These are phyloP conservation scores for Chesias legatella DNA, from an alignment of 2,888 invertebrate species.

Conservation along the genomic window DNA sequence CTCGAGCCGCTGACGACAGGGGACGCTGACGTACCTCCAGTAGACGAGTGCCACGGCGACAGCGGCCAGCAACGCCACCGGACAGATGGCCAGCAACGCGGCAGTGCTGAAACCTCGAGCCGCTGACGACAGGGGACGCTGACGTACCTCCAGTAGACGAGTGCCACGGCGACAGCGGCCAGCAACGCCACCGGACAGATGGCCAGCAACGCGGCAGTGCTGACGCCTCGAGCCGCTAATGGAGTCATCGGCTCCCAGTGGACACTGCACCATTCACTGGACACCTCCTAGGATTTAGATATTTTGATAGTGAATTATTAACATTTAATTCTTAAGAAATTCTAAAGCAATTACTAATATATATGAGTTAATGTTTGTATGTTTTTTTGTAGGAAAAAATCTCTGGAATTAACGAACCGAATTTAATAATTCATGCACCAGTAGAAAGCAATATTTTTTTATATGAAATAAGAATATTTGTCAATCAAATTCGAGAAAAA, in stretches of 20 bases:
- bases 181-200: conserved; percentile 52
- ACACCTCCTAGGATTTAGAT: conserved; percentile 69
- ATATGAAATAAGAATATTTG: too few species aligned
- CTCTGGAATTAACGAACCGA: too few species aligned
- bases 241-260: conserved; percentile 59
- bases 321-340: too few species aligned
- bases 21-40: not conserved
- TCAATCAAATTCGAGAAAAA: too few species aligned
- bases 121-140: too few species aligned
- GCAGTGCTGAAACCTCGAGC: conserved; percentile 42
- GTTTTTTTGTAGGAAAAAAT: too few species aligned
- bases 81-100: conserved; percentile 53
- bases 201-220: conserved; percentile 54
- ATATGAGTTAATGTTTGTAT: too few species aligned
- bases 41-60: conserved; percentile 51
- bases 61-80: conserved; percentile 51
- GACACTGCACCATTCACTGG: conserved; percentile 58
- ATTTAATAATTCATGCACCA: too few species aligned
- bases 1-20: too few species aligned
- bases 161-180: conserved; percentile 50
- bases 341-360: too few species aligned
- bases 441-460: too few species aligned
- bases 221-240: conserved; percentile 35
- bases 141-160: conserved; percentile 38
- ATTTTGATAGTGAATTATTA: too few species aligned